Percentiles rank a stretch among this genome's conserved stretches.
Conservation (phyloP, 2,797 vertebrate species). For the Alosa sapidissima region DNA sequence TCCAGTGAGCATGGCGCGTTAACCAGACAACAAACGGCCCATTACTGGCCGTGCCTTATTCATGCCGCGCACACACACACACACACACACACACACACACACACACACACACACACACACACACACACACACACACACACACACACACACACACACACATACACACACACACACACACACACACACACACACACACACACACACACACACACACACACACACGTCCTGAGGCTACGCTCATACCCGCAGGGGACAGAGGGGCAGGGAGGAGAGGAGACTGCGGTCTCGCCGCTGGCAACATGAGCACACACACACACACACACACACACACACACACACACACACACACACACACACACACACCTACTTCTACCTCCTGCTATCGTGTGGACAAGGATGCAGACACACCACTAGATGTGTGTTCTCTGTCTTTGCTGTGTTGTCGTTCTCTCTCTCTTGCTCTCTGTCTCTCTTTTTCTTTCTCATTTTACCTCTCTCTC, state of each 20-base stretch:
- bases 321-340: not conserved
- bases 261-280: too few species aligned
- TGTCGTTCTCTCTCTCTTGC: not conserved
- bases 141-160: slow-evolving; percentile 22
- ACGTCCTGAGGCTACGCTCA: not conserved
- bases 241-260: not conserved
- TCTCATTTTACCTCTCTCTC: not conserved
- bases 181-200: not conserved
- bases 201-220: not conserved
- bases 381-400: not conserved
- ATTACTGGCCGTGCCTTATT: slow-evolving; percentile 34
- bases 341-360: not conserved
- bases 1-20: not conserved
- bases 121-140: slow-evolving; percentile 20
- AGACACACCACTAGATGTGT: not conserved
- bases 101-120: not conserved
- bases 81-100: not conserved
- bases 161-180: not conserved
- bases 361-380: not conserved
- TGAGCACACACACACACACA: not conserved
- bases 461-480: not conserved
- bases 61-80: slow-evolving; percentile 10
- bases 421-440: not conserved
- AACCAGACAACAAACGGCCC: slow-evolving; percentile 34
- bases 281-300: too few species aligned